Evolutionary conservation across 2,113 vertebrate species (phyloP).

Genomic region (Thalassoma bifasciatum): DNA sequence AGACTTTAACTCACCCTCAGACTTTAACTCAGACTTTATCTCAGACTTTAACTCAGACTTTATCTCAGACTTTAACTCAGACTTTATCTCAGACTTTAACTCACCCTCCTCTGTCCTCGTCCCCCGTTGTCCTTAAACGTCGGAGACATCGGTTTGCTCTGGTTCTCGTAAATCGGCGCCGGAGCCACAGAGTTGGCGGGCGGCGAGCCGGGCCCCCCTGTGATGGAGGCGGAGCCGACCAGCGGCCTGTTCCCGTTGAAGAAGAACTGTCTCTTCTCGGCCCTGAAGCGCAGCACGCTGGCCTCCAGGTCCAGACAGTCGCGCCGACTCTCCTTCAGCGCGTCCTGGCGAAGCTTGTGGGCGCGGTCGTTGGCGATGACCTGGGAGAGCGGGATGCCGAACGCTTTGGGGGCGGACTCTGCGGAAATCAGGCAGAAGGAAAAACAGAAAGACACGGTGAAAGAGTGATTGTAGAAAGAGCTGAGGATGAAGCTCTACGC

Average conservation of each 20-base stretch:
- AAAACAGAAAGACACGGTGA: no score
- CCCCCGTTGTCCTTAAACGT: conserved; percentile 63
- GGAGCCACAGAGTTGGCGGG: conserved; percentile 57
- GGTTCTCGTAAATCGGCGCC: conserved; percentile 34
- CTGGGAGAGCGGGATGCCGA: conserved; percentile 86
- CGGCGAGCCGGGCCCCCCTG: conserved; percentile 33
- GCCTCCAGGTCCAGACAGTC: conserved; percentile 89
- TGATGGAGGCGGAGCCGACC: conserved; percentile 27
- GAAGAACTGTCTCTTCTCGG: conserved; percentile 81
- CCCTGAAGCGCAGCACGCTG: conserved; percentile 83
- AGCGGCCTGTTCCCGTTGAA: conserved; percentile 66
- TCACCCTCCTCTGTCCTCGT: conserved; percentile 87
- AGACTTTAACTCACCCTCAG: no score
- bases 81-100: no score
- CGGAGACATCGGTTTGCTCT: conserved; percentile 76
- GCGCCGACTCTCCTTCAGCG: conserved; percentile 83
- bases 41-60: no score
- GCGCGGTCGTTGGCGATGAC: conserved; percentile 86
- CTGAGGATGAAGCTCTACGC: no score
- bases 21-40: no score
- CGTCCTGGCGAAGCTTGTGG: conserved; percentile 82
- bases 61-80: no score
- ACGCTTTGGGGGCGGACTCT: conserved; percentile 85
- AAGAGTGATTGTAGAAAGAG: no score
- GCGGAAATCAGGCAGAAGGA: background rate